These are phyloP conservation scores for Morone saxatilis DNA, from an alignment of 2,113 vertebrate species.

Conservation along the genomic window DNA sequence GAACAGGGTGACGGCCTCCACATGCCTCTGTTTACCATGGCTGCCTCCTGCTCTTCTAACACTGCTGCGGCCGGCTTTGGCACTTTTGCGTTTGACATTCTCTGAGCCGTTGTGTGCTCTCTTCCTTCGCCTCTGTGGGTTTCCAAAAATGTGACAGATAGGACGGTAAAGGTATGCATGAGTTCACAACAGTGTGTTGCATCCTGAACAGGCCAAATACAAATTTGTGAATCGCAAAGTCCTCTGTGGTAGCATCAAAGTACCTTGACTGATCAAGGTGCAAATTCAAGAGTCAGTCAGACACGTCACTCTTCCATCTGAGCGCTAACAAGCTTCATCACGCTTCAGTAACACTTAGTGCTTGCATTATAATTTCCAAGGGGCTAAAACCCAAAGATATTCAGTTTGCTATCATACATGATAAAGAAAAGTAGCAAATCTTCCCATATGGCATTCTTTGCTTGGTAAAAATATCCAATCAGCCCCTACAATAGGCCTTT, in stretches of 20 bases:
- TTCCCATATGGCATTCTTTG: too few relatives aligned
- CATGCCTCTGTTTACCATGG: slow-evolving; percentile 77
- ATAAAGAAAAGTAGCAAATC: not conserved
- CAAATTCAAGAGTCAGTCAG: not conserved
- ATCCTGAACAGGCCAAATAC: not conserved
- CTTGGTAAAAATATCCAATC: not conserved
- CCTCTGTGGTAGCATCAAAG: not conserved
- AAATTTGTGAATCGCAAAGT: not conserved
- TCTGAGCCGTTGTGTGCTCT: slow-evolving; percentile 81
- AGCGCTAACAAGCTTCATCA: not conserved
- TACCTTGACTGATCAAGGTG: not conserved
- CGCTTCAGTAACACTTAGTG: not conserved
- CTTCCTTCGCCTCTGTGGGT: slow-evolving; percentile 82
- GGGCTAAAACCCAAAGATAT: not conserved
- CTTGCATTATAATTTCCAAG: too few relatives aligned
- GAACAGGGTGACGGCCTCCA: slow-evolving; percentile 91
- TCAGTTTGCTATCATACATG: not conserved
- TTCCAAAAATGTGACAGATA: not conserved
- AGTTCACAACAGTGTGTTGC: not conserved
- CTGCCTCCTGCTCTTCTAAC: slow-evolving; percentile 61
- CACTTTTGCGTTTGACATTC: slow-evolving; percentile 82
- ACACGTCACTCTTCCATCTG: not conserved
- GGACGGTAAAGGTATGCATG: not conserved
- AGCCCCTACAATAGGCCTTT: not conserved
- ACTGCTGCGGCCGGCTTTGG: slow-evolving; percentile 67